phyloP scores from a whole-genome alignment of 2,888 invertebrate genomes.

The Sesia apiformis region DNA sequence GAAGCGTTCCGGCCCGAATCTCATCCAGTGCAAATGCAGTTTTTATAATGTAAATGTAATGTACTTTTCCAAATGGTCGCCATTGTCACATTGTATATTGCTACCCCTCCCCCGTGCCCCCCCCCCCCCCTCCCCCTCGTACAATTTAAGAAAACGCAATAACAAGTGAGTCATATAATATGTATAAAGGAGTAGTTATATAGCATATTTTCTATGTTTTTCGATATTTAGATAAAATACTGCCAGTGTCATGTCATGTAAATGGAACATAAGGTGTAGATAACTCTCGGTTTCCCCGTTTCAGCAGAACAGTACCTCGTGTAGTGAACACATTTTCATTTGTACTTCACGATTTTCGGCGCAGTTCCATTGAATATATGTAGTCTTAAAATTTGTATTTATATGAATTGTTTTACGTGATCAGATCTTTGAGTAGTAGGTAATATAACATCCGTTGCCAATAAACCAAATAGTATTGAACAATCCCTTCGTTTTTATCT shows the following conservation, averaged over 20 bases:
- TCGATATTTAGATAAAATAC: constrained; percentile 66
- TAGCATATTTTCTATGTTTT: constrained; percentile 66
- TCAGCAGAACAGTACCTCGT: too few species aligned
- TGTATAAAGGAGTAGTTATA: constrained; percentile 61
- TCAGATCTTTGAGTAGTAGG: constrained; percentile 33
- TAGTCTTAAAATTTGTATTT: background rate
- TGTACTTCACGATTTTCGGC: too few species aligned
- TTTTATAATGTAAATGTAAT: background rate
- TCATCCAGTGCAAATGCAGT: background rate
- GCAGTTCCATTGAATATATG: too few species aligned
- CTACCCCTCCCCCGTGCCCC: constrained; percentile 18
- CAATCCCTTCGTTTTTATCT: constrained; percentile 48
- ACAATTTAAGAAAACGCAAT: constrained; percentile 61
- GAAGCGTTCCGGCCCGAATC: background rate
- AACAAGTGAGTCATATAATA: constrained; percentile 60
- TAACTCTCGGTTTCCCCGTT: background rate
- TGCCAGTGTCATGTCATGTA: constrained; percentile 47
- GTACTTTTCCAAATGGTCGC: background rate
- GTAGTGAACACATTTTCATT: too few species aligned
- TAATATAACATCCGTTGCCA: constrained; percentile 48
- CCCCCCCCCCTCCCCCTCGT: constrained; percentile 26
- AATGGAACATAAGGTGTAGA: constrained; percentile 20
- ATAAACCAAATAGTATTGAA: constrained; percentile 62
- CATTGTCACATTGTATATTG: background rate
- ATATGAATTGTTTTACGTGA: constrained; percentile 23